Percentiles rank a stretch among this genome's conserved stretches.
phyloP scores from a whole-genome alignment of 2,797 vertebrate genomes.

The Mastacembelus armatus region DNA sequence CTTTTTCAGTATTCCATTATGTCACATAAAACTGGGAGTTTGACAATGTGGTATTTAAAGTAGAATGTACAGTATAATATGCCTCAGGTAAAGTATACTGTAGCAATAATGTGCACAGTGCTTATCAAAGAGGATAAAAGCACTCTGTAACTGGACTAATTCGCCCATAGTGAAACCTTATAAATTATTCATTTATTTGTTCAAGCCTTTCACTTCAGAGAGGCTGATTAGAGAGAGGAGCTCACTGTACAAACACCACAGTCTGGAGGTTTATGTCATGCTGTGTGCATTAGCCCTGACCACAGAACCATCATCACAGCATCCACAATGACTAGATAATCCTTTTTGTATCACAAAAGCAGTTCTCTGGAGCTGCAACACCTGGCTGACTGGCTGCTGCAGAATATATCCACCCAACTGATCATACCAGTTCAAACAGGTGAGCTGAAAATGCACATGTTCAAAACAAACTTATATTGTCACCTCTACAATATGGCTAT shows the following conservation, averaged over 20 bases:
- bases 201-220: conserved; percentile 52
- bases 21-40: background rate
- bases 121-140: conserved; percentile 44
- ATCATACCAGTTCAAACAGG: background rate
- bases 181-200: conserved; percentile 72
- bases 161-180: conserved; percentile 58
- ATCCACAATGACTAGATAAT: conserved; percentile 7
- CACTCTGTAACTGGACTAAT: conserved; percentile 57
- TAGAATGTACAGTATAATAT: conserved; percentile 15
- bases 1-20: background rate
- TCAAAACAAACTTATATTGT: too few relatives aligned
- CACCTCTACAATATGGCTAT: too few relatives aligned
- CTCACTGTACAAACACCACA: conserved; percentile 19
- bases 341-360: background rate
- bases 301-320: conserved; percentile 42
- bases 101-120: conserved; percentile 9
- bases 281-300: conserved; percentile 52
- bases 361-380: conserved; percentile 12
- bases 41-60: conserved; percentile 13
- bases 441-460: background rate
- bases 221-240: conserved; percentile 53
- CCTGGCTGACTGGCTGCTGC: conserved; percentile 17
- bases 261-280: conserved; percentile 33
- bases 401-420: background rate
- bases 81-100: conserved; percentile 14